These are phyloP conservation scores for Noctua janthina DNA, from an alignment of 2,888 invertebrate genomes.

Conservation along the genomic window DNA sequence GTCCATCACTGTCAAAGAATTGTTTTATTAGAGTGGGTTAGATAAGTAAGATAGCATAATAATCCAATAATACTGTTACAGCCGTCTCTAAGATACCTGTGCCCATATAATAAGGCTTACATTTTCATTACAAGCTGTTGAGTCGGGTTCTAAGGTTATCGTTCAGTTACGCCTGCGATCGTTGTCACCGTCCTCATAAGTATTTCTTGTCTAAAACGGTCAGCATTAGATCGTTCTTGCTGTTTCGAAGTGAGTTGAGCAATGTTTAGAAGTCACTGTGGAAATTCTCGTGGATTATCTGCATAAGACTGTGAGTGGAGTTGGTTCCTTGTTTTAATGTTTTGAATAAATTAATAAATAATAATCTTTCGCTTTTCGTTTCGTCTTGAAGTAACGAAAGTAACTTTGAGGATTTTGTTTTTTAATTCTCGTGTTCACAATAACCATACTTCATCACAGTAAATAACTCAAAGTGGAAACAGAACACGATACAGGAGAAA, in stretches of 20 bases:
- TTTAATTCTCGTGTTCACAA: neutral
- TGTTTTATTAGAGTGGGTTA: constrained; percentile 37
- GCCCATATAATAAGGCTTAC: constrained; percentile 65
- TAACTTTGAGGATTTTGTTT: neutral
- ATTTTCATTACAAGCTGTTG: constrained; percentile 77
- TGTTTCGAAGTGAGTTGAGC: constrained; percentile 40
- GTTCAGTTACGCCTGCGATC: constrained; percentile 72
- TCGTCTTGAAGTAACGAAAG: neutral
- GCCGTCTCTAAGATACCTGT: constrained; percentile 51
- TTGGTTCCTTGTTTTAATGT: constrained; percentile 7
- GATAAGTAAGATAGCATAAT: constrained; percentile 53
- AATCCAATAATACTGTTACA: constrained; percentile 62
- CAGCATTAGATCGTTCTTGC: constrained; percentile 55
- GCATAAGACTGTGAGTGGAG: neutral
- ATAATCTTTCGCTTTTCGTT: neutral
- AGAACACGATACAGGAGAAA: neutral
- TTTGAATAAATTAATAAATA: constrained; percentile 1
- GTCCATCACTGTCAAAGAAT: constrained; percentile 42
- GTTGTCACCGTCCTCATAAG: constrained; percentile 79
- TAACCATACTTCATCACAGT: neutral
- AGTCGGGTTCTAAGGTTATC: constrained; percentile 77
- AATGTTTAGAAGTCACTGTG: constrained; percentile 47
- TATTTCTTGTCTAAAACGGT: constrained; percentile 66
- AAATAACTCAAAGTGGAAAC: neutral
- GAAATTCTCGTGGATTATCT: constrained; percentile 35